Evolutionary conservation across 1,140 invertebrate species (phyloP).

Genomic region (Drosophila tropicalis): DNA sequence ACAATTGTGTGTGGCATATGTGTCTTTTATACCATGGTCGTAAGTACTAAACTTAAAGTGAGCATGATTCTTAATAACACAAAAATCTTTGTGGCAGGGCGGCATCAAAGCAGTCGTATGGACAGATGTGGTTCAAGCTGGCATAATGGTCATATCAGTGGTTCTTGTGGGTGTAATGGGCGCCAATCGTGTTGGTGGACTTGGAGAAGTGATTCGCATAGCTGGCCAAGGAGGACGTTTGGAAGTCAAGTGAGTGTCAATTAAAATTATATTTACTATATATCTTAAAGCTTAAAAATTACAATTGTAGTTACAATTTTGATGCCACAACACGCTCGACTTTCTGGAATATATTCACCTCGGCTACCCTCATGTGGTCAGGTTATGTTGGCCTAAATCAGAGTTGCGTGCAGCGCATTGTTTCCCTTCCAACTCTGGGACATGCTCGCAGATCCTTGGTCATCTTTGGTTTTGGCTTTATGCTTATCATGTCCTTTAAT

Average conservation of each 20-base stretch:
- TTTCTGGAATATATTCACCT: constrained; percentile 59
- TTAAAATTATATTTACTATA: no score
- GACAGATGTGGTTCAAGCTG: constrained; percentile 93
- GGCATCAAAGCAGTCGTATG: constrained; percentile 94
- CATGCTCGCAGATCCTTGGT: constrained; percentile 81
- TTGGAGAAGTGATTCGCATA: constrained; percentile 86
- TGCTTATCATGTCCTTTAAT: constrained; percentile 84
- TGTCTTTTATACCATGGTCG: constrained; percentile 92
- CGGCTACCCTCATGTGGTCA: constrained; percentile 51
- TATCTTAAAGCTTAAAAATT: not conserved
- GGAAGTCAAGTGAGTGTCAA: constrained; percentile 85
- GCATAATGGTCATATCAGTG: constrained; percentile 90
- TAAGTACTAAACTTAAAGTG: constrained; percentile 83
- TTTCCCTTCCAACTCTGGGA: constrained; percentile 62
- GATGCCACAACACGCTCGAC: constrained; percentile 57
- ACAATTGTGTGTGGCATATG: constrained; percentile 89
- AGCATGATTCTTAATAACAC: not conserved
- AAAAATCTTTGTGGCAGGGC: constrained; percentile 84
- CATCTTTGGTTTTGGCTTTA: constrained; percentile 84
- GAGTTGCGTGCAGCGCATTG: constrained; percentile 76
- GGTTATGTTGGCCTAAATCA: constrained; percentile 73
- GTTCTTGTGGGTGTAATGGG: constrained; percentile 88
- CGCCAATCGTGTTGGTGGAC: constrained; percentile 87
- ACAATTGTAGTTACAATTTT: constrained; percentile 54
- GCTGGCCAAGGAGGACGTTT: constrained; percentile 85